Evolutionary conservation across 2,888 invertebrate species (phyloP).

Genomic region (Nomada fucata): DNA sequence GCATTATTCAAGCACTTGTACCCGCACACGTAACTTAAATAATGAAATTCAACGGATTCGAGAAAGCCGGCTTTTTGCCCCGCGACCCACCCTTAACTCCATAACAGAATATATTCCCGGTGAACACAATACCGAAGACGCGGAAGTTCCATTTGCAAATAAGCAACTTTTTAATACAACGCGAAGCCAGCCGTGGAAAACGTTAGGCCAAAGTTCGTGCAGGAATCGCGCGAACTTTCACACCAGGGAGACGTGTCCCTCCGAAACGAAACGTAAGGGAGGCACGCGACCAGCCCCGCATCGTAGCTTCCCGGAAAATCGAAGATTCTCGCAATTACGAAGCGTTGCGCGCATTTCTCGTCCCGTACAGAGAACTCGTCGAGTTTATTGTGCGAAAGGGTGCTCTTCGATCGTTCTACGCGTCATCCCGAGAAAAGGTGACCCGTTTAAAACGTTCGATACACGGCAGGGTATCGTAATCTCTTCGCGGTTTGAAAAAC

Average conservation of each 20-base stretch:
- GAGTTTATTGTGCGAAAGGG: neutral
- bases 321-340: constrained; percentile 18
- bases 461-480: constrained; percentile 3
- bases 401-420: neutral
- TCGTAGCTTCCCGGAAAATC: neutral
- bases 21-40: constrained; percentile 57
- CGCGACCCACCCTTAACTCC: constrained; percentile 37
- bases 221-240: constrained; percentile 27
- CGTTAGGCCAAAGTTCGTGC: constrained; percentile 12
- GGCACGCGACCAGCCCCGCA: no score
- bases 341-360: neutral
- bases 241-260: neutral
- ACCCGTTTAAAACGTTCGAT: constrained; percentile 10
- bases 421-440: neutral
- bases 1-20: constrained; percentile 62
- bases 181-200: neutral
- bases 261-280: neutral
- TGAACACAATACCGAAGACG: constrained; percentile 42
- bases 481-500: constrained; percentile 19
- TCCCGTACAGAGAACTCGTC: neutral
- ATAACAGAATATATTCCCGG: constrained; percentile 40
- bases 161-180: constrained; percentile 59
- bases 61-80: constrained; percentile 46
- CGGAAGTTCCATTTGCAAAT: constrained; percentile 58
- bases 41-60: constrained; percentile 62